Evolutionary conservation across 2,113 vertebrate species (phyloP).

Genomic region (Ictalurus punctatus): DNA sequence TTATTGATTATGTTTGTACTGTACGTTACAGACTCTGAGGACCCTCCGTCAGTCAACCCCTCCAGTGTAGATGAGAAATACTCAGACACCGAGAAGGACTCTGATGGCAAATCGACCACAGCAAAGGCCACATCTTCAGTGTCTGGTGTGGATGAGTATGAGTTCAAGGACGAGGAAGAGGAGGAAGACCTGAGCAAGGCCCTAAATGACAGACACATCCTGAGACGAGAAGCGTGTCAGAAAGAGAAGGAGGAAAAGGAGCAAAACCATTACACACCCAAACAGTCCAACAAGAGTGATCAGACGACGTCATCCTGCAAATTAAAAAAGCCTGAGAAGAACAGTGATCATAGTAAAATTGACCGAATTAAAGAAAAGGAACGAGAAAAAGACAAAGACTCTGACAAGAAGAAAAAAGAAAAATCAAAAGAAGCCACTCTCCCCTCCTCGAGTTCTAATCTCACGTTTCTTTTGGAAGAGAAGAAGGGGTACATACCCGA

Average conservation of each 20-base stretch:
- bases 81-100: constrained; percentile 92
- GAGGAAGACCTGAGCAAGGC: constrained; percentile 87
- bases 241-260: constrained; percentile 85
- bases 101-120: constrained; percentile 78
- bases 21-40: constrained; percentile 86
- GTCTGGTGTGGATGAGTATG: constrained; percentile 91
- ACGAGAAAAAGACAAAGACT: constrained; percentile 84
- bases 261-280: constrained; percentile 79
- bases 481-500: constrained; percentile 78
- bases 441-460: constrained; percentile 69
- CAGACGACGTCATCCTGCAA: constrained; percentile 78
- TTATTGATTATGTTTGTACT: constrained; percentile 2
- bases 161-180: constrained; percentile 92
- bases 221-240: constrained; percentile 85
- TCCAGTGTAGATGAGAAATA: constrained; percentile 92
- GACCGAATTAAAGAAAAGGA: constrained; percentile 79
- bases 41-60: constrained; percentile 88
- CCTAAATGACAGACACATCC: constrained; percentile 86
- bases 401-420: constrained; percentile 85
- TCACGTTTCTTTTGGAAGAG: constrained; percentile 83
- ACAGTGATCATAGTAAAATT: constrained; percentile 76
- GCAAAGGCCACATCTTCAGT: constrained; percentile 80
- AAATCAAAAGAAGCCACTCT: constrained; percentile 76
- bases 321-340: constrained; percentile 89
- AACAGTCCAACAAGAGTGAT: constrained; percentile 83